Evolutionary conservation across 1,140 invertebrate species (phyloP), one percentile per base, ranked within the genome.

Genomic region (Drosophila nasuta): DNA sequence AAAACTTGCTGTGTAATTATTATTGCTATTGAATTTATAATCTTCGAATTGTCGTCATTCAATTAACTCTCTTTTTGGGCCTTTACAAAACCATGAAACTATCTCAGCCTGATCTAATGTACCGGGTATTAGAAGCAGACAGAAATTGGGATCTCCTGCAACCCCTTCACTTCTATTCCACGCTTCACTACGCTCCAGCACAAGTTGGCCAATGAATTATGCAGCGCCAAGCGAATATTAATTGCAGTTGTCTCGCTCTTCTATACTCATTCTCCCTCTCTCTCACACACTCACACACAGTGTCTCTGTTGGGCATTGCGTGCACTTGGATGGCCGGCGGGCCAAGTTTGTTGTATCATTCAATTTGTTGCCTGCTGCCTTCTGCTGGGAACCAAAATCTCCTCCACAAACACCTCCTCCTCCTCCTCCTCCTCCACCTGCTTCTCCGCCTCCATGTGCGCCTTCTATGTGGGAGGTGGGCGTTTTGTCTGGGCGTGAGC

Each of bases 301-400:
- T 25, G 20, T 5, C 64, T 49, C 17, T 20, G 17, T 5, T 20
- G 25, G 25, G 45, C 62, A 77, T 87, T 77, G 83, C 83, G 85
- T 83, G 77, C 76, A 4, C 38, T 30, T 35, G 15, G 33, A 57
- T 62, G 62, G 63, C 33, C 54, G 13, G 8, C 79, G 7, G 49
- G 59, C 49, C 41, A 64, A 45, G 78, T 52, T 65, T 82, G 70
- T 67, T 49, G 51, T 75, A 82, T 83, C 77, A 88, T 82, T 88
- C 72, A 76, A 77, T 88, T 88, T 79, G 81, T 69, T 56, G 59
- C 46, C 28, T 58, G 35, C 35, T 11, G 35, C 35, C 35, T 38
- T 38, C 35, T 38, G 35, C 35, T 38, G 59, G 33, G 41, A 48
- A 35, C 52, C 54, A 25, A 57, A 25, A 28, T 5, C 43, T 10